Percentiles rank a stretch among this genome's conserved stretches.
Evolutionary conservation across 2,113 vertebrate genomes (phyloP).

Genomic region (Heliornis fulica): DNA sequence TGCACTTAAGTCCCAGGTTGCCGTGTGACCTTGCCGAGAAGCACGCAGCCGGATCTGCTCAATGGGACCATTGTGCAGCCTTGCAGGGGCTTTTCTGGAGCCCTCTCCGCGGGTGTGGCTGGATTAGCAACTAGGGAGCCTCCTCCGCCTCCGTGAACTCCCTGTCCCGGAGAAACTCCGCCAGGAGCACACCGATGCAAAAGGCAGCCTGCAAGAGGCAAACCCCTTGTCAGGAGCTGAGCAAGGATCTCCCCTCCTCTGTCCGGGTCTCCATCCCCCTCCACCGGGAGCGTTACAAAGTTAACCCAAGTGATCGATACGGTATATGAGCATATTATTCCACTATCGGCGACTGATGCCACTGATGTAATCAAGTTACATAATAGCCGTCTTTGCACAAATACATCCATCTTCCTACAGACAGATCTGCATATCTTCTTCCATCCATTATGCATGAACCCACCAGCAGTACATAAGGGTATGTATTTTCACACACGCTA

Average conservation of each 20-base stretch:
- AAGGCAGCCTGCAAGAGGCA: constrained; percentile 57
- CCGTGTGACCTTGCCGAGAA: constrained; percentile 72
- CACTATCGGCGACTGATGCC: constrained; percentile 73
- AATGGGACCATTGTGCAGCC: constrained; percentile 65
- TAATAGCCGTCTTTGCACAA: constrained; percentile 77
- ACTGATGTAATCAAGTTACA: constrained; percentile 83
- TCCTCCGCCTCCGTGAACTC: neutral
- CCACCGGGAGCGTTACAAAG: constrained; percentile 62
- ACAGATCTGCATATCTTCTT: constrained; percentile 72
- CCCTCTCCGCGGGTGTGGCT: constrained; percentile 56
- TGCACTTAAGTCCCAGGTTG: constrained; percentile 43
- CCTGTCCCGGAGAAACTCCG: constrained; percentile 65
- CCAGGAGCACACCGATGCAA: constrained; percentile 38
- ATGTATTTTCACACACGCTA: constrained; percentile 49
- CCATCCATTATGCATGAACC: constrained; percentile 74
- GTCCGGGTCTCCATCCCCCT: constrained; percentile 26
- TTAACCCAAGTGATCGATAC: constrained; percentile 67
- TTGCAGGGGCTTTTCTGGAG: constrained; percentile 39
- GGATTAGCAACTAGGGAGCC: constrained; percentile 36
- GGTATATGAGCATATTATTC: constrained; percentile 53
- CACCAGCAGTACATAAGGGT: constrained; percentile 71
- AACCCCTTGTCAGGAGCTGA: constrained; percentile 57
- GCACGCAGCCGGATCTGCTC: constrained; percentile 41
- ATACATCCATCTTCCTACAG: constrained; percentile 78
- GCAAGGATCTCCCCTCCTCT: constrained; percentile 8